These are phyloP conservation scores for Orchesella cincta DNA, from an alignment of 1,140 invertebrate genomes.

Conservation along the genomic window DNA sequence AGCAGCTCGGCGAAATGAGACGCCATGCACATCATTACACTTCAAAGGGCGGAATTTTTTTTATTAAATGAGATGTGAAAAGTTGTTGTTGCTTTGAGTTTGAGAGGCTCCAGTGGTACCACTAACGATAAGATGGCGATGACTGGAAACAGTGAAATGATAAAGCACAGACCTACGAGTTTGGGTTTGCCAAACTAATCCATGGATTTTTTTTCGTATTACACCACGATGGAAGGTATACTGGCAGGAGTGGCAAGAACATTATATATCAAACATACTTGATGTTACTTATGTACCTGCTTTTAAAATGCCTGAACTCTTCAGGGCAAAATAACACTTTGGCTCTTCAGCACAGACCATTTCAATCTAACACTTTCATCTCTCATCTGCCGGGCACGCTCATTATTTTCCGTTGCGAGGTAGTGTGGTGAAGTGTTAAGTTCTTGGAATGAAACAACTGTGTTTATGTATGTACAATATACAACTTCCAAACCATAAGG, in stretches of 20 bases:
- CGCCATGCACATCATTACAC: conserved; percentile 20
- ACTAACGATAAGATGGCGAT: not conserved
- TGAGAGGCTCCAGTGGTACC: not conserved
- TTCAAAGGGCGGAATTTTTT: not conserved
- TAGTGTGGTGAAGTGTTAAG: too few species aligned
- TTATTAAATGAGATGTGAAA: conserved; percentile 23
- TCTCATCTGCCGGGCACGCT: not conserved
- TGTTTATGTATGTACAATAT: too few species aligned
- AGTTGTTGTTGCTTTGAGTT: not conserved
- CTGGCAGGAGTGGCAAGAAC: too few species aligned
- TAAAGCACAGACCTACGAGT: not conserved
- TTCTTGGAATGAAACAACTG: too few species aligned
- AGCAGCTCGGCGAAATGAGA: conserved; percentile 2
- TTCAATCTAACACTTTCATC: not conserved
- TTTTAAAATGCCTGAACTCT: not conserved
- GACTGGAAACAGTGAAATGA: not conserved
- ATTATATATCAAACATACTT: too few species aligned
- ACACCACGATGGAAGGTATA: too few species aligned
- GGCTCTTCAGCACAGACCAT: not conserved
- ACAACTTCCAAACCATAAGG: too few species aligned
- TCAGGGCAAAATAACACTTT: not conserved
- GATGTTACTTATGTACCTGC: not conserved
- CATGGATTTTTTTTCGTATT: too few species aligned
- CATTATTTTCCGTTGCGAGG: not conserved
- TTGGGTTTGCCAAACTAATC: too few species aligned